Base-by-base conservation (phyloP, 2,797 vertebrate genomes). In the Cuculus canorus region DNA sequence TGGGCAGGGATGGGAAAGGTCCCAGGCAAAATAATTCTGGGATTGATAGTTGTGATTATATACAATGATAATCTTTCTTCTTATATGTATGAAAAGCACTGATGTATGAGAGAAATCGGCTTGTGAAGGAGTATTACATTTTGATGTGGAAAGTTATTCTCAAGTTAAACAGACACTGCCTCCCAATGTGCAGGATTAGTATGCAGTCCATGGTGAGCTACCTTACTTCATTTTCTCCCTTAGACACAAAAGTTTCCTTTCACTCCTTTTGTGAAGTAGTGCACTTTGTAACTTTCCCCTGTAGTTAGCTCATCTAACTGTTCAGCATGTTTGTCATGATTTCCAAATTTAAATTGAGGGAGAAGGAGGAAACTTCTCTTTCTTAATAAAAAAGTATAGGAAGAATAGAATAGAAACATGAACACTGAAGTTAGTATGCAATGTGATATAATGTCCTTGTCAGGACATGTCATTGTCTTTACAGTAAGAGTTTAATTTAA, bases 191-290 rank as follows among this genome's bases (percentile, higher is more conserved):
- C 24, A 39, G 57, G 53, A 61, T 76, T 61, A 43, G 19, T 43
- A 57, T 0, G 1, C 5, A 45, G 30, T 10, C 5, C 0, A 9
- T 22, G 13, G n/a, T 48, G n/a, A 73, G 17, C 25, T 70, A 8
- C n/a, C 27, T 79, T 79, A 24, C 60, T 85, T 82, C 4, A 5
- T 17, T 66, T 89, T 85, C 9, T 66, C 12, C 23, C 11, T 77
- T 23, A 73, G 24, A 27, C 5, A 35, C 14, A 13, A 2, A 66
- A 77, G 18, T 37, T 70, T 89, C 89, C 12, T 60, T 65, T 23
- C 3, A 10, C 11, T 35, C 73, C 9, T 81, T 4, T 45, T 56
- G 7, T 37, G 53, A 80, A 37, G 24, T 54, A 25, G 21, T n/a
- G 25, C 5, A 41, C 27, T 43, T 57, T 47, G 13, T 70, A 68